phyloP scores from a whole-genome alignment of 1,140 invertebrate genomes.

The Ectropis grisescens region DNA sequence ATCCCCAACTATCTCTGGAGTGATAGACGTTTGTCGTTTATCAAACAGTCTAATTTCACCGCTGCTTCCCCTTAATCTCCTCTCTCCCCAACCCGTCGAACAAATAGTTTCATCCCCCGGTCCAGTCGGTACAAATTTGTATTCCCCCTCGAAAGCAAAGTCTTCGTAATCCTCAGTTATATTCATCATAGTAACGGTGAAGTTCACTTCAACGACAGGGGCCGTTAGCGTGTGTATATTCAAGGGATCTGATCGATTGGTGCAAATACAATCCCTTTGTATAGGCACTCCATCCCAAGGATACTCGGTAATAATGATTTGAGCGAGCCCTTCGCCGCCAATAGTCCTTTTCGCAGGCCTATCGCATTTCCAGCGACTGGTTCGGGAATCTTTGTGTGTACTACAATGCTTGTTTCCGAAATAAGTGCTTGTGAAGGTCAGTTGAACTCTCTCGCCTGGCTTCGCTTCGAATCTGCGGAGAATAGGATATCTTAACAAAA shows the following conservation, averaged over 20 bases:
- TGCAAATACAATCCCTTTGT: slow-evolving; percentile 81
- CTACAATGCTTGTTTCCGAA: slow-evolving; percentile 78
- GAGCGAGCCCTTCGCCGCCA: slow-evolving; percentile 72
- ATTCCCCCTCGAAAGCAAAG: slow-evolving; percentile 85
- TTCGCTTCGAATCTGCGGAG: slow-evolving; percentile 76
- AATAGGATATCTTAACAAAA: slow-evolving; percentile 2
- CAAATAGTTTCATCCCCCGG: slow-evolving; percentile 70
- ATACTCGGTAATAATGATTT: slow-evolving; percentile 79
- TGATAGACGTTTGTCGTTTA: slow-evolving; percentile 47
- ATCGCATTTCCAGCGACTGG: slow-evolving; percentile 77
- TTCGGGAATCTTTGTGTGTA: slow-evolving; percentile 75
- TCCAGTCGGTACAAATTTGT: slow-evolving; percentile 75
- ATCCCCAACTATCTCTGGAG: slow-evolving; percentile 57
- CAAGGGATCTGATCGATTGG: slow-evolving; percentile 74
- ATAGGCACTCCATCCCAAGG: slow-evolving; percentile 80
- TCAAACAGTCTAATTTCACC: slow-evolving; percentile 73
- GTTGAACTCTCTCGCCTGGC: slow-evolving; percentile 75
- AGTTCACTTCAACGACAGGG: slow-evolving; percentile 78
- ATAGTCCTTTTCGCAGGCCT: slow-evolving; percentile 49
- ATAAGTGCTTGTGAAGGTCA: slow-evolving; percentile 75
- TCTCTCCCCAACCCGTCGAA: slow-evolving; percentile 73
- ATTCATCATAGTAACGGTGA: slow-evolving; percentile 83
- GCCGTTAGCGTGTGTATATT: slow-evolving; percentile 76
- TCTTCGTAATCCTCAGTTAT: slow-evolving; percentile 85
- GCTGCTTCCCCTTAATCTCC: slow-evolving; percentile 77